Evolutionary conservation across 2,888 invertebrate genomes (phyloP).

Genomic region (Diplazon laetatorius): DNA sequence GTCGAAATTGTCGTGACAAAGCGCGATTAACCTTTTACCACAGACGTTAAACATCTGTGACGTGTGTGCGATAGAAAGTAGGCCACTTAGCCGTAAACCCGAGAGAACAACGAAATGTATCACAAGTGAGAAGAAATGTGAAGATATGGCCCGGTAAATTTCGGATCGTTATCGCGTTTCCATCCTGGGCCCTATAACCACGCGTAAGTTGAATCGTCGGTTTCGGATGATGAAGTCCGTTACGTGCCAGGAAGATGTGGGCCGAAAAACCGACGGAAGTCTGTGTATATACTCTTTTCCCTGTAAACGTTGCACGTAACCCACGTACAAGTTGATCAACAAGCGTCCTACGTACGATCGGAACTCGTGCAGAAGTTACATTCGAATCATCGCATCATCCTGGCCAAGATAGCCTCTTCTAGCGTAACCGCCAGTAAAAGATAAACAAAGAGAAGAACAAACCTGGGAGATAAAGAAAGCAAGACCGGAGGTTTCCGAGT

Average conservation of each 20-base stretch:
- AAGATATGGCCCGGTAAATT: conserved; percentile 39
- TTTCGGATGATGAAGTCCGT: too few relatives aligned
- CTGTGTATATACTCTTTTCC: too few relatives aligned
- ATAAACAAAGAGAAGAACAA: conserved; percentile 57
- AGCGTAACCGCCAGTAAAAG: conserved; percentile 78
- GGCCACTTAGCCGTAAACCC: neutral
- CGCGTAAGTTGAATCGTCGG: too few relatives aligned
- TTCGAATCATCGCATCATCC: conserved; percentile 68
- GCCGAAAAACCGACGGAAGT: too few relatives aligned
- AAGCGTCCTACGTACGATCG: too few relatives aligned
- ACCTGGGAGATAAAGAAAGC: conserved; percentile 20
- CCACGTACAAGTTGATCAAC: too few relatives aligned
- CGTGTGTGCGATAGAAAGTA: neutral
- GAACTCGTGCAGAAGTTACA: too few relatives aligned
- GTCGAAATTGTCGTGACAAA: neutral
- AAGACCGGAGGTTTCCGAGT: conserved; percentile 57
- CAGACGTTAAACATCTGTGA: conserved; percentile 2
- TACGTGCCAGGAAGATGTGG: too few relatives aligned
- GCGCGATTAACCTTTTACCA: neutral
- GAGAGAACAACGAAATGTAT: conserved; percentile 14
- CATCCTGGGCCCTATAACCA: too few relatives aligned
- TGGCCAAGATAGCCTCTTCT: conserved; percentile 78
- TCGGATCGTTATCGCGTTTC: conserved; percentile 50
- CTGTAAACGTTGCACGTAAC: too few relatives aligned
- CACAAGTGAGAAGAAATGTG: conserved; percentile 22